Percentiles rank a stretch among this genome's conserved stretches.
Conservation (phyloP, 2,113 vertebrate species). For the Nycticryphes semicollaris region DNA sequence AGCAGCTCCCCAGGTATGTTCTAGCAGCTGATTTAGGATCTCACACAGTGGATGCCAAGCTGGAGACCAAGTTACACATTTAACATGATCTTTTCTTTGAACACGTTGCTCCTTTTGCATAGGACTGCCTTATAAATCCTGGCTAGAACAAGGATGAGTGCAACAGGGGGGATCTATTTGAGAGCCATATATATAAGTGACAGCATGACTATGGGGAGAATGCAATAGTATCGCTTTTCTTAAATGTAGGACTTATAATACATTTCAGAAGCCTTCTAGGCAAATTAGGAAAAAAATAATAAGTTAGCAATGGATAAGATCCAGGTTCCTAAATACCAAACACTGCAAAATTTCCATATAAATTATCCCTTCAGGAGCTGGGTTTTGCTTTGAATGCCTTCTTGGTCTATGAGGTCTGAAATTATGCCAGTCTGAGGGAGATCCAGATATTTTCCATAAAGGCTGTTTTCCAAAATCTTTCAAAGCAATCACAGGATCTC, state of each 20-base stretch:
- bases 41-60: not conserved
- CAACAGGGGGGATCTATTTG: not conserved
- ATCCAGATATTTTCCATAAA: constrained; percentile 75
- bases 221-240: constrained; percentile 1
- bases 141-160: not conserved
- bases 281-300: constrained; percentile 63
- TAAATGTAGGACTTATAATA: constrained; percentile 42
- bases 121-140: not conserved
- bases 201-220: not conserved
- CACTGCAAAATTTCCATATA: constrained; percentile 77
- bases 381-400: constrained; percentile 73
- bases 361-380: constrained; percentile 77
- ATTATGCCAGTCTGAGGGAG: constrained; percentile 74
- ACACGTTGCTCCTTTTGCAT: not conserved
- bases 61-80: not conserved
- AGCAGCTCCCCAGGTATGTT: constrained; percentile 51
- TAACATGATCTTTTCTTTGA: constrained; percentile 38
- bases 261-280: constrained; percentile 68
- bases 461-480: constrained; percentile 69
- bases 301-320: constrained; percentile 64
- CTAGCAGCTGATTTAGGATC: constrained; percentile 27
- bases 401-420: constrained; percentile 78
- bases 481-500: constrained; percentile 59
- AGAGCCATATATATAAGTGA: not conserved
- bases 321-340: constrained; percentile 71